A percentile compares a stretch with the other conserved stretches of the same genome.
These are phyloP conservation scores for Pseudopleuronectes americanus DNA, from an alignment of 2,797 vertebrate species.

Conservation along the genomic window DNA sequence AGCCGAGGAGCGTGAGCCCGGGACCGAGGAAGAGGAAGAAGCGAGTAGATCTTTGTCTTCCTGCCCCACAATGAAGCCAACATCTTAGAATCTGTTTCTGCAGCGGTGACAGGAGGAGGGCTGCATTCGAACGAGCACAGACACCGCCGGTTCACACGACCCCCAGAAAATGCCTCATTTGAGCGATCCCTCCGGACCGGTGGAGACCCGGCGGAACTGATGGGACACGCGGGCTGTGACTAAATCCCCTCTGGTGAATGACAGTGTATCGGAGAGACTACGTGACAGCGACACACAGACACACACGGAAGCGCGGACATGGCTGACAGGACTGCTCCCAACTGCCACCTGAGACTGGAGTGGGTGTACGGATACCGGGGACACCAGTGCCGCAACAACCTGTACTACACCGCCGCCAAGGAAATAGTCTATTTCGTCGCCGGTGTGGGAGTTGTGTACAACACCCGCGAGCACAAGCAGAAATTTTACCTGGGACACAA, in stretches of 20 bases:
- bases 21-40: slow-evolving; percentile 42
- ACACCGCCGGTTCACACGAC: slow-evolving; percentile 43
- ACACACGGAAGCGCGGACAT: slow-evolving; percentile 85
- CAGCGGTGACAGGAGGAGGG: slow-evolving; percentile 20
- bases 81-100: slow-evolving; percentile 44
- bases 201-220: slow-evolving; percentile 70
- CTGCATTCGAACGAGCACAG: slow-evolving; percentile 19
- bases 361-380: slow-evolving; percentile 99
- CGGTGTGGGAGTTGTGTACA: slow-evolving; percentile 97
- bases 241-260: slow-evolving; percentile 81
- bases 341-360: slow-evolving; percentile 97
- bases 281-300: slow-evolving; percentile 68
- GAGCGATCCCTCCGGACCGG: slow-evolving; percentile 56
- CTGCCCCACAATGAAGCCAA: slow-evolving; percentile 47
- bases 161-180: slow-evolving; percentile 57
- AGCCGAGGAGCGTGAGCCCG: slow-evolving; percentile 65
- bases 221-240: slow-evolving; percentile 74
- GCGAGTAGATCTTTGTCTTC: slow-evolving; percentile 19
- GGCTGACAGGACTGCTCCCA: slow-evolving; percentile 97
- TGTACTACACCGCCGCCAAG: slow-evolving; percentile 98
- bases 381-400: slow-evolving; percentile 99
- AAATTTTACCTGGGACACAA: slow-evolving; percentile 99
- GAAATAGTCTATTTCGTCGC: slow-evolving; percentile 99
- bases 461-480: slow-evolving; percentile 97
- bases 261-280: slow-evolving; percentile 69